These are phyloP conservation scores for Pachliopta kotzebuea DNA, from an alignment of 2,888 invertebrate genomes.

Conservation along the genomic window DNA sequence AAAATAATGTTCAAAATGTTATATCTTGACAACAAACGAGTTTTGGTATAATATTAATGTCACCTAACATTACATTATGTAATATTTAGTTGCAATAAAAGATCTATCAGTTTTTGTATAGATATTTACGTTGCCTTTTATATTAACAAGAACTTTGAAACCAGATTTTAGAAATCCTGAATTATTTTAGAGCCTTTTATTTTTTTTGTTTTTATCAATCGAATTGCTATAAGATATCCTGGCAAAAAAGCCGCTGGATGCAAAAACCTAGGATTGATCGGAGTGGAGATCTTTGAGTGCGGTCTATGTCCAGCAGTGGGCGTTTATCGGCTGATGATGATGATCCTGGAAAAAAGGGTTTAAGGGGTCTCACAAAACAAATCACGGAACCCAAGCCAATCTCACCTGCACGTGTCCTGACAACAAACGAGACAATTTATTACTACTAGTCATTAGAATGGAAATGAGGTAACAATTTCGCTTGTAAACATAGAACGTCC, in stretches of 20 bases:
- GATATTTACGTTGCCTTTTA: neutral
- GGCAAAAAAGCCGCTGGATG: too few species aligned
- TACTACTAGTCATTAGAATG: conserved; percentile 39
- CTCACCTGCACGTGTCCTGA: neutral
- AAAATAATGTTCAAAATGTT: neutral
- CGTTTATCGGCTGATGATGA: too few species aligned
- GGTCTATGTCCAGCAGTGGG: too few species aligned
- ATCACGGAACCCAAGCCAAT: too few species aligned
- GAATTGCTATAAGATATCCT: too few species aligned
- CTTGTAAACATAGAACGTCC: conserved; percentile 60
- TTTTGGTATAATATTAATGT: neutral
- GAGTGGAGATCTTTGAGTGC: too few species aligned
- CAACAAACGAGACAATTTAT: neutral
- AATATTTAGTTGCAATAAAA: neutral
- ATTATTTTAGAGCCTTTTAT: neutral
- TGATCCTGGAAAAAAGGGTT: too few species aligned
- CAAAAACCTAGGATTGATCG: too few species aligned
- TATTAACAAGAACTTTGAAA: neutral
- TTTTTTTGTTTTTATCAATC: too few species aligned
- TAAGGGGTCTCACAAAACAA: too few species aligned
- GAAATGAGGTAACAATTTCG: conserved; percentile 48
- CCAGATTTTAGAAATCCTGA: neutral
- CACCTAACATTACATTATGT: neutral
- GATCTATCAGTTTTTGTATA: neutral
- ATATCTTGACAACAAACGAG: neutral